A percentile compares a stretch with the other conserved stretches of the same genome.
These are phyloP conservation scores for Eristalis pertinax DNA, from an alignment of 2,888 invertebrate genomes.

Conservation along the genomic window DNA sequence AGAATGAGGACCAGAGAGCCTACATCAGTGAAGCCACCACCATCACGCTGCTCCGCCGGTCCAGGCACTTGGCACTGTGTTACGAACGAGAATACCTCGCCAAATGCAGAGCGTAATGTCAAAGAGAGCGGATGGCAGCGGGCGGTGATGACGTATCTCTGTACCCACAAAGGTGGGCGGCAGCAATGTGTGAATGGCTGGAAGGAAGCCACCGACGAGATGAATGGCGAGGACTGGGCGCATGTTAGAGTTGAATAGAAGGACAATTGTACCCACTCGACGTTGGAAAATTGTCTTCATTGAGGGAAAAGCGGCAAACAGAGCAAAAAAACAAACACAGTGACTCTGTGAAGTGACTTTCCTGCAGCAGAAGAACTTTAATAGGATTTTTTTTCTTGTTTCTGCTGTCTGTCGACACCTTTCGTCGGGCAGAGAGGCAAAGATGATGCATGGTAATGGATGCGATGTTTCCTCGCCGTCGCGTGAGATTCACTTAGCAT, in stretches of 20 bases:
- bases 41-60: not conserved
- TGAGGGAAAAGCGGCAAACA: not conserved
- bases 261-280: slow-evolving; percentile 49
- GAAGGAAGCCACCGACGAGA: slow-evolving; percentile 8
- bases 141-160: slow-evolving; percentile 1
- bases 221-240: slow-evolving; percentile 22
- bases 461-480: not conserved
- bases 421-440: not conserved
- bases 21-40: slow-evolving; percentile 11
- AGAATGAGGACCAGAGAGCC: slow-evolving; percentile 21
- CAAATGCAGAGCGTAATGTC: slow-evolving; percentile 13
- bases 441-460: slow-evolving; percentile 9
- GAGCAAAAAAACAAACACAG: not conserved
- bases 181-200: slow-evolving; percentile 27
- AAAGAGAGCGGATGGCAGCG: not conserved
- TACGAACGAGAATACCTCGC: slow-evolving; percentile 19
- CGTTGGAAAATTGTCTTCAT: slow-evolving; percentile 38
- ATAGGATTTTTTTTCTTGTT: not conserved
- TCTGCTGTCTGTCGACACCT: not conserved
- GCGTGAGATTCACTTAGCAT: slow-evolving; percentile 3
- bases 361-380: not conserved
- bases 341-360: slow-evolving; percentile 1
- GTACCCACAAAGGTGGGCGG: not conserved
- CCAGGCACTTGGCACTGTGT: slow-evolving; percentile 28
- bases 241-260: slow-evolving; percentile 30